Percentiles rank a stretch among this genome's conserved stretches.
Evolutionary conservation across 2,888 invertebrate genomes (phyloP).

Genomic region (Lepas anatifera): DNA sequence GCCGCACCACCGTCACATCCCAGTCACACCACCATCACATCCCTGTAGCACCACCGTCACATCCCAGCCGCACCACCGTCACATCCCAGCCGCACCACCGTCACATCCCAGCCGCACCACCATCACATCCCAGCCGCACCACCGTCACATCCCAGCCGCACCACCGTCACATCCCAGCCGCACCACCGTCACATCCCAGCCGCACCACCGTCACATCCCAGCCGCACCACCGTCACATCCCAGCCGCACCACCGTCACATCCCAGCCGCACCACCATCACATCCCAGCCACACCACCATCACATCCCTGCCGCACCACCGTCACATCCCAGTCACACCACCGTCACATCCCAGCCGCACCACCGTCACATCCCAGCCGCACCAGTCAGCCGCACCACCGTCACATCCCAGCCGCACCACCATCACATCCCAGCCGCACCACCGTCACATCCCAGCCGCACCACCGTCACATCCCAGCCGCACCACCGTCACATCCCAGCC

Average conservation of each 20-base stretch:
- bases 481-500: too few species aligned
- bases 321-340: too few species aligned
- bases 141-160: slow-evolving; percentile 20
- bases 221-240: not conserved
- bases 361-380: not conserved
- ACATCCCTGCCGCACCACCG: too few species aligned
- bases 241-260: too few species aligned
- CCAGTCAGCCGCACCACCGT: not conserved
- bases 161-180: slow-evolving; percentile 20
- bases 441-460: slow-evolving; percentile 14
- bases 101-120: slow-evolving; percentile 19
- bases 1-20: slow-evolving; percentile 26
- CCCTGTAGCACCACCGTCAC: too few species aligned
- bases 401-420: not conserved
- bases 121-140: slow-evolving; percentile 17
- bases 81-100: slow-evolving; percentile 14
- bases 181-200: slow-evolving; percentile 16
- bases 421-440: not conserved
- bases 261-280: too few species aligned
- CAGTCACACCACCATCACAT: too few species aligned
- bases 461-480: too few species aligned
- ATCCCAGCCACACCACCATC: too few species aligned
- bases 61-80: too few species aligned
- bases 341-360: too few species aligned
- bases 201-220: not conserved